Evolutionary conservation across 92 coral and sea anemone genomes (phyloP), one percentile per base, ranked within the genome.

Genomic region (Isaurus tuberculatus): DNA sequence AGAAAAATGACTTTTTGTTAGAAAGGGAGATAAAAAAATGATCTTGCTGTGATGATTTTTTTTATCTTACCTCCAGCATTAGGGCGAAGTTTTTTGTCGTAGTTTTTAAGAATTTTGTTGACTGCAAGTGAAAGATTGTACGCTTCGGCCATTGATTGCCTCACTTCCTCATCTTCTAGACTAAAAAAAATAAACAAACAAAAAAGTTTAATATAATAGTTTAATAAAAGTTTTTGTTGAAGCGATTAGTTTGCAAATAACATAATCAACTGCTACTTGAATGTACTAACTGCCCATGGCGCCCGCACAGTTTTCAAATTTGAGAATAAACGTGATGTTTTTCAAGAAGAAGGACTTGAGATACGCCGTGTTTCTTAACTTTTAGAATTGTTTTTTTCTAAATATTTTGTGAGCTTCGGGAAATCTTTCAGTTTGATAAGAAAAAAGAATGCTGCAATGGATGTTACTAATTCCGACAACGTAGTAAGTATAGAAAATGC

Each of bases 31-130:
- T 3, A 43, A 26, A 16, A 48, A 27, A 19, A 15, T 25, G 28
- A 16, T 75, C 81, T 37, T 71, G 77, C 77, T 42, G 31, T 20
- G 53, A 25, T 42, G 5, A 58, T 20, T 3, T 51, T 63, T 58
- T 0, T 65, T 40, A 15, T 72, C 87, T 67, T 69, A 92, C 95
- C 95, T 87, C 98, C 98, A 27, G 97, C 97, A 36, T 88, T 90
- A 0, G 98, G 98, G 32, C 98, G 87, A 30, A 94, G 90, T 81
- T 97, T 94, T 85, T 93, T 97, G 94, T 97, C 99, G 30, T 94
- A 90, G 3, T 32, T 65, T 27, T 87, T 73, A 7, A 97, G 73
- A n/a, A 94, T 94, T 16, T 86, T 84, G 72, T 91, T 94, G 75
- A 94, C 80, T 37, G 86, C 86, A 53, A 33, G 37, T 2, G 95